These are phyloP conservation scores for Gnathonemus longibarbis DNA, from an alignment of 2,113 vertebrate species.

Conservation along the genomic window DNA sequence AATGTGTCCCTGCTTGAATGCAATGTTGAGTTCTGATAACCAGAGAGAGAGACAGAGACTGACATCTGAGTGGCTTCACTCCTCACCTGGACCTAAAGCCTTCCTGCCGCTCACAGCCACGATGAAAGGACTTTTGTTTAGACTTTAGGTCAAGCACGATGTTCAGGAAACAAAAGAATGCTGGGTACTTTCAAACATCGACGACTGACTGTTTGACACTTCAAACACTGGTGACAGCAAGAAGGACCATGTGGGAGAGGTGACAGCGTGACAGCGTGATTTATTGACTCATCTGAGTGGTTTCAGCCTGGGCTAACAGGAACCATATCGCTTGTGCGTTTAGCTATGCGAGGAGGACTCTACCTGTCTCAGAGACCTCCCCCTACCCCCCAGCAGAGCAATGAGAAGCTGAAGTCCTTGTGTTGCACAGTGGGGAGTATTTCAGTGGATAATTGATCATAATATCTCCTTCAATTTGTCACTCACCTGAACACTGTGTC, in stretches of 20 bases:
- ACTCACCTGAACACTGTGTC: neutral
- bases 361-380: neutral
- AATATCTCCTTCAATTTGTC: neutral
- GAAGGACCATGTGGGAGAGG: neutral
- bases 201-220: neutral
- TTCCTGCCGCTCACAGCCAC: conserved; percentile 47
- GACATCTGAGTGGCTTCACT: conserved; percentile 27
- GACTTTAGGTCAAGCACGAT: conserved; percentile 41
- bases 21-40: neutral
- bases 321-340: conserved; percentile 21
- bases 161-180: conserved; percentile 21
- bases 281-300: conserved; percentile 54
- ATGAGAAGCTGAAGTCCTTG: neutral
- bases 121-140: conserved; percentile 52
- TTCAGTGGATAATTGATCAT: neutral
- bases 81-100: conserved; percentile 30
- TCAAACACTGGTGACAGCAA: conserved; percentile 10
- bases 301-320: conserved; percentile 44
- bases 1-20: neutral
- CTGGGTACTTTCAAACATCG: conserved; percentile 17
- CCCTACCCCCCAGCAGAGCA: neutral
- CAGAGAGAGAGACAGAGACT: neutral
- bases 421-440: neutral
- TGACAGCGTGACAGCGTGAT: conserved; percentile 1
- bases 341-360: neutral